A percentile compares a stretch with the other conserved stretches of the same genome.
Evolutionary conservation across 2,113 vertebrate genomes (phyloP).

Genomic region (Perognathus longimembris): DNA sequence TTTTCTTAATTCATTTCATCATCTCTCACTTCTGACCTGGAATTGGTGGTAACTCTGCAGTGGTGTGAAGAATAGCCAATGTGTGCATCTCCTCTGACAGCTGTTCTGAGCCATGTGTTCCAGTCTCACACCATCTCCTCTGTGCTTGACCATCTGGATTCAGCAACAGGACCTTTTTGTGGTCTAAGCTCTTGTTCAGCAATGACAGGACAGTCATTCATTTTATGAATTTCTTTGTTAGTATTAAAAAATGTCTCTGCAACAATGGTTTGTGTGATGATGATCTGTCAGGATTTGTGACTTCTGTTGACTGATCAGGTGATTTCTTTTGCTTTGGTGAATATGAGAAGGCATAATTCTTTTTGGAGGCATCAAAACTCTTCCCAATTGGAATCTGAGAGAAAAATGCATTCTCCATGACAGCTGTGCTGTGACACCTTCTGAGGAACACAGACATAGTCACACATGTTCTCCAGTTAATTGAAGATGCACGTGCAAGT

Average conservation of each 20-base stretch:
- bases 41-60: neutral
- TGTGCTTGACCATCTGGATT: neutral
- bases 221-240: neutral
- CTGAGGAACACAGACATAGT: neutral
- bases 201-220: neutral
- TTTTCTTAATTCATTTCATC: neutral
- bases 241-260: neutral
- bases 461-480: neutral
- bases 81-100: neutral
- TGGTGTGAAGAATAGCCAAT: neutral
- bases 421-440: neutral
- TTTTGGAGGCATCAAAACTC: neutral
- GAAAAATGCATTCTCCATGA: neutral
- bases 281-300: neutral
- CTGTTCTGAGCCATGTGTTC: neutral
- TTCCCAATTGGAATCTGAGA: constrained; percentile 8
- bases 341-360: neutral
- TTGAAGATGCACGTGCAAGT: neutral
- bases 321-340: neutral
- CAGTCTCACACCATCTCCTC: neutral
- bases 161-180: neutral
- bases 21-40: neutral
- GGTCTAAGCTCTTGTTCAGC: neutral
- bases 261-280: neutral
- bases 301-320: neutral